Evolutionary conservation across 2,888 invertebrate genomes (phyloP), one percentile per base, ranked within the genome.

Genomic region (Rhaphigaster nebulosa): DNA sequence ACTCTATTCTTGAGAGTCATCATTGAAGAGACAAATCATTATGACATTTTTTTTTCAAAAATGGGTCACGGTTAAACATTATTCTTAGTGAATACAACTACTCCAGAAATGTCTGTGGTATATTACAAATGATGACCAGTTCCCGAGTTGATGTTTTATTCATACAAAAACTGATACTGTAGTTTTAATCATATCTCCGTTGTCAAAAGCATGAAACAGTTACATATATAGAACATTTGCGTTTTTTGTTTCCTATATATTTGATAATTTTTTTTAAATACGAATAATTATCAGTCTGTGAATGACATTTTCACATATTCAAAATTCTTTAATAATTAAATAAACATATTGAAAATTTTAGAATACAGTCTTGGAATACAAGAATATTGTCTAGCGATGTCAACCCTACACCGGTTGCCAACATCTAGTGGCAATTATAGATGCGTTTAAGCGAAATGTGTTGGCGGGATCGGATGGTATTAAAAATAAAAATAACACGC

Each of bases 371-470:
- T 76, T 5, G 34, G 38, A 23, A 76, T 38, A 76, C 70, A 65
- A 29, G 29, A 29, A 65, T 65, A 65, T 65, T 65, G 65, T 29
- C 70, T 38, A 76, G 70, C 34, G 20, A 76, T 76, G 70, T 76
- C 70, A 76, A 76, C 70, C 38, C n/a, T 45, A 84, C 15, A 84
- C 41, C 38, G 45, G 26, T 45, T 84, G 84, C 84, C 84, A 84
- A 84, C n/a, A n/a, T n/a, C 45, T n/a, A 18, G 84, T 5, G 84
- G 84, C 84, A 84, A 84, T 84, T 84, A 84, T 84, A 84, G 84
- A 84, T 84, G 45, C 84, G 41, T 84, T 84, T 84, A 84, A 50
- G 84, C 45, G 84, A 84, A 84, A 84, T 84, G 84, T 45, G 84
- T 45, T 45, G 84, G 84, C 45, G 45, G 45, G 84, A 84, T 84